A percentile compares a stretch with the other conserved stretches of the same genome.
Conservation (phyloP, 2,888 invertebrate genomes). For the Cantharis rufa region DNA sequence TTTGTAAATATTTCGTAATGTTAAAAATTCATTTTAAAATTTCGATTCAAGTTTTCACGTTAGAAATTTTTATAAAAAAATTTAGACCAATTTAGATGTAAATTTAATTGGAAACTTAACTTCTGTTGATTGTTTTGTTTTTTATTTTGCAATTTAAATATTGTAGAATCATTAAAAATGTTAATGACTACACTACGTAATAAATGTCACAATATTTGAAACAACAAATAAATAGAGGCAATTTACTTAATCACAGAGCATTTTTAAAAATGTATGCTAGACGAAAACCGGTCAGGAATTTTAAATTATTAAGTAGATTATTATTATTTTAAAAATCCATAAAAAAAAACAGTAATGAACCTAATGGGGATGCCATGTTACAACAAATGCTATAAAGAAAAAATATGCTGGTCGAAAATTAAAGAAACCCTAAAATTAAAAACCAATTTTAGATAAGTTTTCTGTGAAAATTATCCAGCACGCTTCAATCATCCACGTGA, state of each 20-base stretch:
- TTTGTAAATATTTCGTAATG: not conserved
- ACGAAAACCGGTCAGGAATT: not conserved
- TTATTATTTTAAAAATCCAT: not conserved
- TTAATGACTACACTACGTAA: not conserved
- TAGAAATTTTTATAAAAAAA: not conserved
- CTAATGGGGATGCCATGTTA: not conserved
- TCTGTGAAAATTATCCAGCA: not conserved
- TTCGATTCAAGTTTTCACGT: not conserved
- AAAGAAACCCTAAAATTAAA: not conserved
- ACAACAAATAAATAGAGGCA: not conserved
- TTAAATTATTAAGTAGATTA: not conserved
- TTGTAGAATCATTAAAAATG: not conserved
- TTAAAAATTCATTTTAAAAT: not conserved
- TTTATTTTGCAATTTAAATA: not conserved
- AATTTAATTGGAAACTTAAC: not conserved
- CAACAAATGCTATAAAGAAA: not conserved
- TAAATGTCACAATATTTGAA: not conserved
- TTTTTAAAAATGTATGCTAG: not conserved
- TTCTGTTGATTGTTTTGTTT: not conserved
- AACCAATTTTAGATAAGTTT: not conserved
- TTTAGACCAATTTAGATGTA: not conserved
- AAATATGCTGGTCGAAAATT: not conserved
- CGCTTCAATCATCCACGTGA: not conserved
- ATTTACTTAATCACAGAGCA: not conserved
- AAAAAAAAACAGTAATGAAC: not conserved